Base-by-base conservation (phyloP, 2,113 vertebrate genomes). In the Microcebus ravelobensis region DNA sequence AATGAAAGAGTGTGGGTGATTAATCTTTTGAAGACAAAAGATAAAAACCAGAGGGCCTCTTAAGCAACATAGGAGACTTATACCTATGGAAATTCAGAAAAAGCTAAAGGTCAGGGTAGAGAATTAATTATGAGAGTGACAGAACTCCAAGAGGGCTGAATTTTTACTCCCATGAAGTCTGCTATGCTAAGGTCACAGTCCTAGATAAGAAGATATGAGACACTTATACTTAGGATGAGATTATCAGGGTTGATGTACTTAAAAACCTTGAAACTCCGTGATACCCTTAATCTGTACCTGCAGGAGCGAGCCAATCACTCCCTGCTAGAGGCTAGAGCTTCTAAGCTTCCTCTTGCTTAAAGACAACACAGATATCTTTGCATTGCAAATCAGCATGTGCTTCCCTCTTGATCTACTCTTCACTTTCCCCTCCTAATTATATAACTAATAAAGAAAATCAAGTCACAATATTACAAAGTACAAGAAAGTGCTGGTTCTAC, bases 1-100 rank as follows among this genome's bases (percentile, higher is more conserved):
- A 92, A 85, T 94, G 52, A 52, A 96, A 88, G 61, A 34, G 5
- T 85, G 17, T 94, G 82, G 77, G 67, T 61, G 34, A 94, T 94
- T 95, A 91, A 95, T 96, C 85, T 95, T 39, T 18, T 55, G 21
- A 82, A 39, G 29, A 67, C 27, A 61, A 79, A 82, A 52, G 39
- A 9, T 76, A 29, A 86, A 71, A 96, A 25, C 67, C 67, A 95
- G 70, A 81, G 45, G 71, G 21, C 42, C 67, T 92, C 15, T 74
- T 55, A 84, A 57, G 67, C 10, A 91, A 85, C 82, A 34, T 15
- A 27, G 36, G 63, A 92, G 29, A 81, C 45, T 86, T 86, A 81
- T 70, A 83, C 81, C 36, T 85, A 48, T 8, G n/a, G 3, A 88
- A 55, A 20, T 59, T 63, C 68, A 59, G 74, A 61, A 83, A 82